phyloP scores from a whole-genome alignment of 2,888 invertebrate species.

The Pasiphila rectangulata region DNA sequence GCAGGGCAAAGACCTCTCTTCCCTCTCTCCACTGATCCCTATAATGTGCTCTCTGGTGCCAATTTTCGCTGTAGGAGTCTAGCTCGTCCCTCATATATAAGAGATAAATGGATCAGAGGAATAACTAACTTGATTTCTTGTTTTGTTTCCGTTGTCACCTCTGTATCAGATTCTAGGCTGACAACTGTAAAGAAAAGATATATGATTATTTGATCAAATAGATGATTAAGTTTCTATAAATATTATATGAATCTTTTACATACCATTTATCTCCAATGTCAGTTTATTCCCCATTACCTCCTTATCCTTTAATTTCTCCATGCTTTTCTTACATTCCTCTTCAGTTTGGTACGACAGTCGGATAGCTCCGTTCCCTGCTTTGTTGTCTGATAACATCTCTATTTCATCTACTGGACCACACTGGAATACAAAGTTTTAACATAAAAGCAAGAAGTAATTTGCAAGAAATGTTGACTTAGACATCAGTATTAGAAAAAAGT shows the following conservation, averaged over 20 bases:
- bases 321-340: slow-evolving; percentile 31
- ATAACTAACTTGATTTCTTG: slow-evolving; percentile 14
- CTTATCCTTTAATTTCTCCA: slow-evolving; percentile 35
- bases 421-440: slow-evolving; percentile 37
- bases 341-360: slow-evolving; percentile 34
- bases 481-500: neutral
- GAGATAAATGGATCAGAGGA: too few relatives aligned
- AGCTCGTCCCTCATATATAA: too few relatives aligned
- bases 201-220: neutral
- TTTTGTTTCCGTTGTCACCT: slow-evolving; percentile 4
- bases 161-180: slow-evolving; percentile 7
- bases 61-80: too few relatives aligned
- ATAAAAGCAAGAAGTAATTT: too few relatives aligned
- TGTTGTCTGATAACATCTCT: slow-evolving; percentile 35
- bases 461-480: too few relatives aligned
- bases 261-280: slow-evolving; percentile 38
- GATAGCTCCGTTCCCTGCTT: slow-evolving; percentile 25
- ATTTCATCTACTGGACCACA: slow-evolving; percentile 42
- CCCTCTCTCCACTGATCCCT: too few relatives aligned
- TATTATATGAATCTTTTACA: neutral
- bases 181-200: slow-evolving; percentile 10
- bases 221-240: neutral
- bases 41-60: too few relatives aligned
- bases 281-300: slow-evolving; percentile 36
- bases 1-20: too few relatives aligned